Evolutionary conservation across 2,797 vertebrate genomes (phyloP).

Genomic region (Microtus agrestis): DNA sequence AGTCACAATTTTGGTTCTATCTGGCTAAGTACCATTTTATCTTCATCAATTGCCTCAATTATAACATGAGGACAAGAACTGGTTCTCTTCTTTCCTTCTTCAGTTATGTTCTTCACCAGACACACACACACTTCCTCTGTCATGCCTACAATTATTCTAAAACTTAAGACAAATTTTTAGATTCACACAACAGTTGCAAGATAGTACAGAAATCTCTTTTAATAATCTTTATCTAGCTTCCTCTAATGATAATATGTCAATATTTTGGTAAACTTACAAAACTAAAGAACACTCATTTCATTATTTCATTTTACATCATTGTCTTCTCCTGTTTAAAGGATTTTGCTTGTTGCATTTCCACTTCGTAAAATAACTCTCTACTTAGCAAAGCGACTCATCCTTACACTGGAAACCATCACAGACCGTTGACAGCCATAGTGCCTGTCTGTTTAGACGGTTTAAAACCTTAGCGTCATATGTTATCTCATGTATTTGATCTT

Average conservation of each 20-base stretch:
- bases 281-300: background rate
- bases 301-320: constrained; percentile 42
- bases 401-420: background rate
- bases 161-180: background rate
- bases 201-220: background rate
- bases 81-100: constrained; percentile 21
- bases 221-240: background rate
- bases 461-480: background rate
- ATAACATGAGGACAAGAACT: background rate
- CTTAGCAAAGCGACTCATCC: background rate
- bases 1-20: constrained; percentile 30
- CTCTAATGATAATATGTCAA: background rate
- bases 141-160: background rate
- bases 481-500: background rate
- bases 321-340: background rate
- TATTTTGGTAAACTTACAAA: background rate
- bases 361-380: background rate
- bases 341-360: background rate
- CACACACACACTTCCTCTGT: background rate
- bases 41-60: background rate
- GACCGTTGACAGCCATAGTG: background rate
- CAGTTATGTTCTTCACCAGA: background rate
- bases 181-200: background rate
- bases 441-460: background rate
- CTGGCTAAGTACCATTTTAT: background rate